Evolutionary conservation across 2,888 invertebrate genomes (phyloP), one percentile per base, ranked within the genome.

Genomic region (Diarsia dahlii): DNA sequence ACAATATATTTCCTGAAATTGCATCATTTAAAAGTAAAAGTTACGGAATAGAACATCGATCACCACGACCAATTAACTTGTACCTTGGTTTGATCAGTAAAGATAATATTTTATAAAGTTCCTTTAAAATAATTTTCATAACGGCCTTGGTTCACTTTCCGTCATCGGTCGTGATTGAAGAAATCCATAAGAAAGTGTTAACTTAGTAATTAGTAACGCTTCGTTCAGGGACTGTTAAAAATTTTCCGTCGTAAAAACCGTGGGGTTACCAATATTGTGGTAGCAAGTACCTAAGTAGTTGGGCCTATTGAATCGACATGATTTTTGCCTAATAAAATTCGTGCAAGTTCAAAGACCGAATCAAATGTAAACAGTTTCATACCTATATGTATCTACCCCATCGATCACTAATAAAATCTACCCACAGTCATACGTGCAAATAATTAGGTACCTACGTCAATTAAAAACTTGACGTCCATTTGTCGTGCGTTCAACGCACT

Each of bases 391-490:
- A n/a, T n/a, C n/a, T n/a, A n/a, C n/a, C n/a, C n/a, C n/a, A n/a
- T n/a, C n/a, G n/a, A n/a, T n/a, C n/a, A n/a, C 10, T 28, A 28
- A 2, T 28, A 28, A n/a, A 28, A 9, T 60, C 15, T 23, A 64
- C 13, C 0, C 15, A 56, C 15, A 6, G 62, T 50, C 67, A 12
- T 73, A 66, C 76, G 76, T 80, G 76, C 69, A 68, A 46, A 78
- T 87, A 88, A 89, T 91, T 92, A n/a, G n/a, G n/a, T n/a, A n/a
- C n/a, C n/a, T n/a, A 89, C 94, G 93, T 94, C 93, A 93, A 90
- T 86, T 86, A 84, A 88, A 88, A 88, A 85, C 76, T 90, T 94
- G 94, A 94, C 93, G 94, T 93, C 80, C 86, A 83, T 71, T 81
- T 81, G 87, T 89, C 88, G 90, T 90, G 82, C 91, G 92, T 93